phyloP scores from a whole-genome alignment of 1,140 invertebrate genomes.

The Penaeus japonicus region DNA sequence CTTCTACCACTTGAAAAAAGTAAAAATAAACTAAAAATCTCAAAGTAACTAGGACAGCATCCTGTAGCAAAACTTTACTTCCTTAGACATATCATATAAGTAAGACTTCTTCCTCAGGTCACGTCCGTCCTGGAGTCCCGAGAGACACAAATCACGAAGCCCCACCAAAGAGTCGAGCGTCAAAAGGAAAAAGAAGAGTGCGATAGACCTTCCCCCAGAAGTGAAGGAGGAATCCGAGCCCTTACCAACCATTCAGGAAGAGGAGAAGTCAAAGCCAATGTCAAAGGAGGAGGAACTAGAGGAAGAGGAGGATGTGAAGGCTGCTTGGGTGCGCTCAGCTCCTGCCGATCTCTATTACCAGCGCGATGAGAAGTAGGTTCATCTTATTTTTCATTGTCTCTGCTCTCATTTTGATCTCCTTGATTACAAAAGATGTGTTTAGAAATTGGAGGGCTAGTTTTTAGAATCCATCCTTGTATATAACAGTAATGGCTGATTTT shows the following conservation, averaged over 20 bases:
- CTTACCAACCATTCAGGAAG: not conserved
- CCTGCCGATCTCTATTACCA: slow-evolving; percentile 57
- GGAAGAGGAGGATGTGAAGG: slow-evolving; percentile 26
- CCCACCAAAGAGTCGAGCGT: no score
- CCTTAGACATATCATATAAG: no score
- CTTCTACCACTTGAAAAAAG: no score
- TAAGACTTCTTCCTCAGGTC: no score
- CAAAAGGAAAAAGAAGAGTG: no score
- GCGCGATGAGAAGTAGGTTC: slow-evolving; percentile 51
- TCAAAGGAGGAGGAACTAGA: not conserved
- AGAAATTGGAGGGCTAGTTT: not conserved
- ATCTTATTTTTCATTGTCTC: not conserved
- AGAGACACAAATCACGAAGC: no score
- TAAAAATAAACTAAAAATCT: no score
- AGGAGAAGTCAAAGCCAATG: slow-evolving; percentile 4
- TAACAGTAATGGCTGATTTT: no score
- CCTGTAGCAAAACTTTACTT: no score
- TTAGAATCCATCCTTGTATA: not conserved
- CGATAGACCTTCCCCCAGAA: not conserved
- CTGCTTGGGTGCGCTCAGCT: slow-evolving; percentile 51
- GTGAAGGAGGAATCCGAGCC: not conserved
- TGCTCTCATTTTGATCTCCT: no score
- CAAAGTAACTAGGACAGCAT: no score
- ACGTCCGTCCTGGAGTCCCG: no score
- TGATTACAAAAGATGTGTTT: not conserved